A percentile compares a stretch with the other conserved stretches of the same genome.
Evolutionary conservation across 2,797 vertebrate species (phyloP).

Genomic region (Alectoris magna): DNA sequence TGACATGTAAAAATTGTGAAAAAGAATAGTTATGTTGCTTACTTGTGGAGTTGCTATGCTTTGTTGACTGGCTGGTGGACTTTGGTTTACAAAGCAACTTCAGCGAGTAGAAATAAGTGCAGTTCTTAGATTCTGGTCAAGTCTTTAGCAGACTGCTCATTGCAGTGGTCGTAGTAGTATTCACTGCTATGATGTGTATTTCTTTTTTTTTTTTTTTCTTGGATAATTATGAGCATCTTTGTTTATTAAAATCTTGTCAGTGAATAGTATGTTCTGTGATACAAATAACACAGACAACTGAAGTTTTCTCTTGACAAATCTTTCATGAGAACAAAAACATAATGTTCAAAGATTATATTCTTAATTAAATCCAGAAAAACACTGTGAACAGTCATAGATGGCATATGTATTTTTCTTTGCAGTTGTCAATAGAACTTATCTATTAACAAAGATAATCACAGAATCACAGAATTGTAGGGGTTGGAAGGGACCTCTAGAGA

Average conservation of each 20-base stretch:
- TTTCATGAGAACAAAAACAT: neutral
- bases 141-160: neutral
- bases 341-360: neutral
- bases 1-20: neutral
- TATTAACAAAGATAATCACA: neutral
- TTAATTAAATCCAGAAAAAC: neutral
- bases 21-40: neutral
- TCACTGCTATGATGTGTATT: neutral
- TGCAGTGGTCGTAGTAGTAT: neutral
- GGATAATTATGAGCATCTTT: neutral
- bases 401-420: neutral
- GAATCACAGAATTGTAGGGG: no score
- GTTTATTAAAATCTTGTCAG: neutral
- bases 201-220: neutral
- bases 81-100: neutral
- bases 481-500: no score
- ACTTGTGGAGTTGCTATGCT: neutral
- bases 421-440: neutral
- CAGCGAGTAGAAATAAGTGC: accelerated
- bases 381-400: neutral
- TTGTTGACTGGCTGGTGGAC: neutral
- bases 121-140: neutral
- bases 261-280: neutral
- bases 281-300: accelerated
- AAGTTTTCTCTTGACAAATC: neutral